Evolutionary conservation across 2,888 invertebrate species (phyloP).

Genomic region (Erebia ligea): DNA sequence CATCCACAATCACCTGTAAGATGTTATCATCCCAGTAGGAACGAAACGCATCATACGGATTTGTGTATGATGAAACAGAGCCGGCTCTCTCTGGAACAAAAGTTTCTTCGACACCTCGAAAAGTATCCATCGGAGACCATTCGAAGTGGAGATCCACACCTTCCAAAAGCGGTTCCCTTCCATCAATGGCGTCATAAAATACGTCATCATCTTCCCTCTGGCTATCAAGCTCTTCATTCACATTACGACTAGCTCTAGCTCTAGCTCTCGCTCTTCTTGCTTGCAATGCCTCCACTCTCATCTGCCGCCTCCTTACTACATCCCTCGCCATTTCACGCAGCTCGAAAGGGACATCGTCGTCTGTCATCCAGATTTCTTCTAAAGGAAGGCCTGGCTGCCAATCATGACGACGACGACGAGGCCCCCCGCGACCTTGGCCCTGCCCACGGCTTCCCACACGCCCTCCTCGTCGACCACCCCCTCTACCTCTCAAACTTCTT

Average conservation of each 20-base stretch:
- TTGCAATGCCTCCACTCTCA: too few relatives aligned
- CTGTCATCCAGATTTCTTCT: too few relatives aligned
- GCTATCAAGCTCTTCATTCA: background rate
- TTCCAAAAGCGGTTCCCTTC: background rate
- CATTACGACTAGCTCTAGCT: background rate
- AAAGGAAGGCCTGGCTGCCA: too few relatives aligned
- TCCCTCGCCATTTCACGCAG: background rate
- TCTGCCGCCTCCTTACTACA: background rate
- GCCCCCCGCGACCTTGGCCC: too few relatives aligned
- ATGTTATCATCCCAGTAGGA: too few relatives aligned
- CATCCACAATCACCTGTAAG: too few relatives aligned
- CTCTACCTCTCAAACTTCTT: background rate
- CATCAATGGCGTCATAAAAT: background rate
- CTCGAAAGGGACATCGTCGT: too few relatives aligned
- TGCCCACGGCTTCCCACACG: background rate
- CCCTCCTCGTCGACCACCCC: background rate
- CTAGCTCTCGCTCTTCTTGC: too few relatives aligned
- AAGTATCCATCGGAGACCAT: background rate
- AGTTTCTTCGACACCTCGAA: background rate
- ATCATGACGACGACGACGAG: too few relatives aligned
- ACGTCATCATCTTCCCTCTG: background rate
- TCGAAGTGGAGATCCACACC: background rate
- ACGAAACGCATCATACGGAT: too few relatives aligned
- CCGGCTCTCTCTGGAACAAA: too few relatives aligned
- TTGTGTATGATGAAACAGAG: too few relatives aligned